Percentiles rank a stretch among this genome's conserved stretches.
These are phyloP conservation scores for Drosophila sulfurigaster DNA, from an alignment of 1,140 invertebrate genomes.

Conservation along the genomic window DNA sequence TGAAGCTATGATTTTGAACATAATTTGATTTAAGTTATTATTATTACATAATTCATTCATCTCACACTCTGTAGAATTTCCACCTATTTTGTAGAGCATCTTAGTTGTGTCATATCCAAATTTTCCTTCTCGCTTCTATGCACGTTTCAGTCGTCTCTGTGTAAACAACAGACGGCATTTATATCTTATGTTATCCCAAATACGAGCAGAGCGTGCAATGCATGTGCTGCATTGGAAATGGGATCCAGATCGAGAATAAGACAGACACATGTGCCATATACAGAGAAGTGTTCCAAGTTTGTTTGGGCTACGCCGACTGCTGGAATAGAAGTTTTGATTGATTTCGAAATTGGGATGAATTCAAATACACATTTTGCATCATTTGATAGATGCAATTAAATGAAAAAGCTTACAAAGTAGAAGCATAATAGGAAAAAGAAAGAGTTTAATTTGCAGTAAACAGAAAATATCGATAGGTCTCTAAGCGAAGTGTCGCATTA, in stretches of 20 bases:
- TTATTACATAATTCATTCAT: no score
- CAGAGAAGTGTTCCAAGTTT: conserved; percentile 31
- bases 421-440: background rate
- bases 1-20: no score
- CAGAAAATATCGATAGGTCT: no score
- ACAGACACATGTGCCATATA: conserved; percentile 27
- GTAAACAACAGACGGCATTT: conserved; percentile 26
- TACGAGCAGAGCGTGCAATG: conserved; percentile 3
- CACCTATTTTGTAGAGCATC: no score
- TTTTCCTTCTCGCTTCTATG: background rate
- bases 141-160: conserved; percentile 8
- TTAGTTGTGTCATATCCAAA: no score
- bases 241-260: conserved; percentile 3
- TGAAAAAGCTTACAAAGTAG: no score
- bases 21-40: no score
- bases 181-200: conserved; percentile 25
- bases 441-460: background rate
- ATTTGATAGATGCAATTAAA: no score
- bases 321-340: no score
- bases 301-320: background rate
- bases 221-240: conserved; percentile 10
- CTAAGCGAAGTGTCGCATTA: no score
- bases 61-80: background rate
- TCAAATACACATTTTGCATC: no score
- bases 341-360: no score